phyloP scores from a whole-genome alignment of 2,797 vertebrate genomes.

The Pipistrellus kuhlii region DNA sequence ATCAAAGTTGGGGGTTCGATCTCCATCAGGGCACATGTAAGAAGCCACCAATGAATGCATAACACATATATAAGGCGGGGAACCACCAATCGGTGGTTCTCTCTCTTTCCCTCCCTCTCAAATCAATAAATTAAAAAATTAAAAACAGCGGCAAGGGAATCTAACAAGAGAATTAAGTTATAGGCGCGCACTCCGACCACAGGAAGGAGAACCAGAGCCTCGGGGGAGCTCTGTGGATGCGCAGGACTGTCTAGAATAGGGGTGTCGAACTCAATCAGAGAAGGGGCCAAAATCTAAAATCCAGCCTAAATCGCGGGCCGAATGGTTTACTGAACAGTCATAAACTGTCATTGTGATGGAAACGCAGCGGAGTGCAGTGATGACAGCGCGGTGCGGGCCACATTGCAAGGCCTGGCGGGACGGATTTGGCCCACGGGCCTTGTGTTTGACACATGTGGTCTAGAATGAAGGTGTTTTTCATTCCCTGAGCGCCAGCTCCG shows the following conservation, averaged over 20 bases:
- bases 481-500: neutral
- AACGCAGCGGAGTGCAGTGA: too few species aligned
- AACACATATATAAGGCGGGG: neutral
- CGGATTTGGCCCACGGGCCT: too few species aligned
- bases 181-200: neutral
- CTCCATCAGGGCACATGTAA: neutral
- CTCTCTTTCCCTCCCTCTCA: neutral
- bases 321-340: too few species aligned
- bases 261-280: too few species aligned
- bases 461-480: conserved; percentile 7
- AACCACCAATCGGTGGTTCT: neutral
- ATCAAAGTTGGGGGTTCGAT: neutral
- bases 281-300: too few species aligned
- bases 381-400: too few species aligned
- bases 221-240: neutral
- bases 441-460: too few species aligned
- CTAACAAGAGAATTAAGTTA: conserved; percentile 9
- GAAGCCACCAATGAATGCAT: neutral
- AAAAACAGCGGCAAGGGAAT: neutral
- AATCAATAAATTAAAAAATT: neutral
- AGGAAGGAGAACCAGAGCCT: neutral
- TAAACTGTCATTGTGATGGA: too few species aligned
- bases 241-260: neutral
- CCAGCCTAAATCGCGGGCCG: too few species aligned
- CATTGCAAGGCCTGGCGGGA: too few species aligned